phyloP scores from a whole-genome alignment of 2,888 invertebrate species.

The Mythimna pallens region DNA sequence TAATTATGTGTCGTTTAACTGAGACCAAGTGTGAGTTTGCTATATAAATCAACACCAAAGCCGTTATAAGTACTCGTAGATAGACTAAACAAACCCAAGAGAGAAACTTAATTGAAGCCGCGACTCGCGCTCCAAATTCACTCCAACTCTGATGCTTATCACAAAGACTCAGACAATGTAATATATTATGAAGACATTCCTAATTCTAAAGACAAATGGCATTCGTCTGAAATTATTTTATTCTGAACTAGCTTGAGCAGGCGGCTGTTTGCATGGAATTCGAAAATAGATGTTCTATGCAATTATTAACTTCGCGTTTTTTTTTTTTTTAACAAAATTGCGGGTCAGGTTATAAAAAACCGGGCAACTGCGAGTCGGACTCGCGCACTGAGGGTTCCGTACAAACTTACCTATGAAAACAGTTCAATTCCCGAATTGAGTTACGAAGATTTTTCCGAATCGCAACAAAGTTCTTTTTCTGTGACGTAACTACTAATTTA shows the following conservation, averaged over 20 bases:
- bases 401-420: too few species aligned
- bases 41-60: neutral
- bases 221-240: constrained; percentile 24
- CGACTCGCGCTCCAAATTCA: constrained; percentile 34
- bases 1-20: neutral
- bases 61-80: neutral
- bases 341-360: too few species aligned
- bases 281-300: neutral
- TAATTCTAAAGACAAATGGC: constrained; percentile 45
- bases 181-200: constrained; percentile 39
- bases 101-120: constrained; percentile 47
- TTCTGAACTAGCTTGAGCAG: constrained; percentile 6
- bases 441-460: too few species aligned
- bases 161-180: constrained; percentile 23
- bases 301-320: too few species aligned
- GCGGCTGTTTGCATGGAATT: neutral
- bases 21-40: neutral
- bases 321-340: too few species aligned
- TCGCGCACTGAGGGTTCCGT: too few species aligned
- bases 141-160: constrained; percentile 54
- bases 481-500: too few species aligned
- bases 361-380: too few species aligned
- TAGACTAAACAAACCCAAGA: constrained; percentile 38
- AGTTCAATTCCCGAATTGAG: too few species aligned
- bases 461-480: too few species aligned